Evolutionary conservation across 92 coral and sea anemone genomes (phyloP).

Genomic region (Bergia puertoricense): DNA sequence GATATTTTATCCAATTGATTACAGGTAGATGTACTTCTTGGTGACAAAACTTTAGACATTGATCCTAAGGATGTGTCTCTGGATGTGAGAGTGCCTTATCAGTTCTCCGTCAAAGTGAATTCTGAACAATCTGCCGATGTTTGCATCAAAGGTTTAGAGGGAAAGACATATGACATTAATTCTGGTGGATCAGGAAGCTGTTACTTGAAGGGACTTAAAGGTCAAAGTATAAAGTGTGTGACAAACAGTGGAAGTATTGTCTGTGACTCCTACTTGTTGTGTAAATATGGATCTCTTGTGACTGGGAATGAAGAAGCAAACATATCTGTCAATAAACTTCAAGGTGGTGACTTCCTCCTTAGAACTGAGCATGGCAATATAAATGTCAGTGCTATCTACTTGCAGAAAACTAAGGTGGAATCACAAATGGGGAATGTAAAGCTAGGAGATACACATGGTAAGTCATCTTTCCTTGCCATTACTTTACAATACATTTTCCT

Average conservation of each 20-base stretch:
- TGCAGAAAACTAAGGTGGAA: constrained; percentile 62
- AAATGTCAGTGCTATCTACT: constrained; percentile 67
- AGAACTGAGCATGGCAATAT: constrained; percentile 65
- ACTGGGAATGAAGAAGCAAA: constrained; percentile 56
- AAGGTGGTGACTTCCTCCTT: constrained; percentile 78
- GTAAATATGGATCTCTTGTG: constrained; percentile 63
- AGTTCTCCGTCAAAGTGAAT: constrained; percentile 56
- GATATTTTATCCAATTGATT: background rate
- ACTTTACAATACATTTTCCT: too few species aligned
- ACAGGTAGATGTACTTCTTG: constrained; percentile 15
- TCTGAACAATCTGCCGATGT: constrained; percentile 66
- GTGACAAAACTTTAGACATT: constrained; percentile 27
- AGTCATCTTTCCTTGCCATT: constrained; percentile 1
- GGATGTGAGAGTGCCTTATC: constrained; percentile 66
- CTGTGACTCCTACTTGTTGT: constrained; percentile 68
- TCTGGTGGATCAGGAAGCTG: constrained; percentile 63
- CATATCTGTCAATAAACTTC: constrained; percentile 74
- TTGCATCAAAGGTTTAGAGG: constrained; percentile 64
- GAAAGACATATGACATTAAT: constrained; percentile 58
- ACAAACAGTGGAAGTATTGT: constrained; percentile 67
- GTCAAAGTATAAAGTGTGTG: constrained; percentile 57
- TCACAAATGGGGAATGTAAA: constrained; percentile 64
- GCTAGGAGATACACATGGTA: constrained; percentile 94
- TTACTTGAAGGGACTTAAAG: constrained; percentile 58
- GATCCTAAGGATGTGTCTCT: constrained; percentile 63